Percentiles rank a stretch among this genome's conserved stretches.
Conservation (phyloP, 2,888 invertebrate genomes). For the Acanthopleura granulata region DNA sequence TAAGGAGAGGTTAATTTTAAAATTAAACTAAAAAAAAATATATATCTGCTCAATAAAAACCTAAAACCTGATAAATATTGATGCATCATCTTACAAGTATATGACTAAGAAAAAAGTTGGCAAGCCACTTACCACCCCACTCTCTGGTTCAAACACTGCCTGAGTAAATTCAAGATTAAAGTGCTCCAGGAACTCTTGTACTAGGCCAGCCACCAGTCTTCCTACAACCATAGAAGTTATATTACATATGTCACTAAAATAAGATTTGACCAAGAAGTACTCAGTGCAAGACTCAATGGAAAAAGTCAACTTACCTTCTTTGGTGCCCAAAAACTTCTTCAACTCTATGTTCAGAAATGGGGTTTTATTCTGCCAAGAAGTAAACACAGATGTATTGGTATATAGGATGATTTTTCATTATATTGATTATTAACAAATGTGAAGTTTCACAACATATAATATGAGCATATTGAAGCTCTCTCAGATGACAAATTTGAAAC, state of each 20-base stretch:
- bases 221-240: constrained; percentile 43
- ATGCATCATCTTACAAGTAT: neutral
- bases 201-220: constrained; percentile 75
- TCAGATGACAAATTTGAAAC: too few species aligned
- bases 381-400: too few species aligned
- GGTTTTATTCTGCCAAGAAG: constrained; percentile 55
- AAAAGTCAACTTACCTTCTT: constrained; percentile 72
- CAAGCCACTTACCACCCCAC: constrained; percentile 53
- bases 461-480: too few species aligned
- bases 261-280: neutral
- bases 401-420: too few species aligned
- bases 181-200: constrained; percentile 85
- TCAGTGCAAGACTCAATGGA: neutral
- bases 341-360: constrained; percentile 73
- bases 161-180: constrained; percentile 84
- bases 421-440: too few species aligned
- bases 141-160: constrained; percentile 85
- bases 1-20: too few species aligned
- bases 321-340: constrained; percentile 74
- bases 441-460: too few species aligned
- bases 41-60: too few species aligned
- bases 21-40: too few species aligned
- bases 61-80: neutral
- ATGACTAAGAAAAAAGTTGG: neutral
- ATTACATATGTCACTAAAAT: neutral